Base-by-base conservation (phyloP, 2,797 vertebrate species). In the Sebastes baramenuke region DNA sequence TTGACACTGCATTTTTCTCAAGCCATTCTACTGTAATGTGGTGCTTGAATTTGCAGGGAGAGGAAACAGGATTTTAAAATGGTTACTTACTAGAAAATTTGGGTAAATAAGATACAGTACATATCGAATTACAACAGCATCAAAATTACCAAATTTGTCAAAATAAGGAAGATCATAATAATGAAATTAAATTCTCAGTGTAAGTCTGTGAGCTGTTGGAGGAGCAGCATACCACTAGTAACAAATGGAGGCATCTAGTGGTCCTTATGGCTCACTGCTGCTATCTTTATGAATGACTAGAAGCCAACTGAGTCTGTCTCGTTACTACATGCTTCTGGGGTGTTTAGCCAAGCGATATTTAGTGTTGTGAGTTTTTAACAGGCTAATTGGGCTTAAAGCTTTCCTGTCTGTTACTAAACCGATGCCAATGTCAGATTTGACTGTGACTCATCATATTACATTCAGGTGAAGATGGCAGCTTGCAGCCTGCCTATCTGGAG, bases 201-300 rank as follows among this genome's bases (percentile, higher is more conserved):
- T n/a, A 12, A 38, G 16, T 65, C 6, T 27, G 2, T 62, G 32
- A 65, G 13, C 80, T 0, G 16, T 22, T 58, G 29, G 22, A 67
- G n/a, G 27, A 70, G 49, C 8, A 67, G 42, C 49, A 56, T 71
- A 77, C 16, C 62, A 76, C 58, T 60, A 30, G 72, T 58, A 54
- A 77, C 72, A 86, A 90, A 88, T 54, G 34, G 79, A 85, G 91
- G 61, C 92, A 84, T 83, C 92, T 92, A 89, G 86, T 89, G 93
- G 91, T 67, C 32, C n/a, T 2, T 34, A 29, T 14, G 42, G 27
- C 22, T 87, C 61, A 88, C 64, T 91, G 79, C 80, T 34, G 56
- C 16, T 36, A 5, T 77, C 56, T 81, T 71, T 42, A 32, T 73
- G 55, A 82, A 72, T 36, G 22, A 56, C 46, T 32, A 5, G 9